Percentiles rank a stretch among this genome's conserved stretches.
phyloP scores from a whole-genome alignment of 2,888 invertebrate species.

The Leptura quadrifasciata region DNA sequence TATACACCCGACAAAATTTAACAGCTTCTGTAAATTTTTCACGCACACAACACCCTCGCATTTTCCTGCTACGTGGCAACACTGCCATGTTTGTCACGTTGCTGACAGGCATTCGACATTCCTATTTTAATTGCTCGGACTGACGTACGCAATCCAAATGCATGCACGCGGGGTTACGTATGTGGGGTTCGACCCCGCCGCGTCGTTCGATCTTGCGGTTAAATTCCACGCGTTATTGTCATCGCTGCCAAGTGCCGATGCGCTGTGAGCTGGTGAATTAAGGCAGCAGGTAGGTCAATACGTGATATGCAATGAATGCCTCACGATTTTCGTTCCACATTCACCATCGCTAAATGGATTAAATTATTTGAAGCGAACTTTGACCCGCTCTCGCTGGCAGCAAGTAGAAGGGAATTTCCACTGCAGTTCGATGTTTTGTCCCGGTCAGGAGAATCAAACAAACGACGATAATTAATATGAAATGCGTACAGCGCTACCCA shows the following conservation, averaged over 20 bases:
- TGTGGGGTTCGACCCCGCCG: constrained; percentile 23
- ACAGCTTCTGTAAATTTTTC: too few relatives aligned
- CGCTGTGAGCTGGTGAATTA: constrained; percentile 37
- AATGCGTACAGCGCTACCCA: neutral
- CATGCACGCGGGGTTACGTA: constrained; percentile 32
- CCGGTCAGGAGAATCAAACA: neutral
- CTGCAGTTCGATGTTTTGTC: neutral
- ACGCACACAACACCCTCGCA: neutral
- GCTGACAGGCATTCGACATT: constrained; percentile 4
- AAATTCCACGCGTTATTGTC: constrained; percentile 47
- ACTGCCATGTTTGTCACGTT: neutral
- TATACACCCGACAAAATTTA: too few relatives aligned
- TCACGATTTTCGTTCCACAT: constrained; percentile 31
- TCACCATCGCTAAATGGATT: constrained; percentile 13
- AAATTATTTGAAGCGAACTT: constrained; percentile 27
- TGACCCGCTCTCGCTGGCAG: neutral
- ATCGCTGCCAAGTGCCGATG: constrained; percentile 45
- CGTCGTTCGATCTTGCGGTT: constrained; percentile 44
- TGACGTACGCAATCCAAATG: constrained; percentile 24
- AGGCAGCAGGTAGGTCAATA: constrained; percentile 40
- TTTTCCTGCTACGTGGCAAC: neutral
- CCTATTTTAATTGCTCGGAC: constrained; percentile 14
- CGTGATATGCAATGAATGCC: constrained; percentile 39
- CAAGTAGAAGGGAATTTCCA: neutral
- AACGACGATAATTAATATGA: constrained; percentile 2